Conservation (phyloP, 2,888 invertebrate genomes). For the Heliconius ismenius region DNA sequence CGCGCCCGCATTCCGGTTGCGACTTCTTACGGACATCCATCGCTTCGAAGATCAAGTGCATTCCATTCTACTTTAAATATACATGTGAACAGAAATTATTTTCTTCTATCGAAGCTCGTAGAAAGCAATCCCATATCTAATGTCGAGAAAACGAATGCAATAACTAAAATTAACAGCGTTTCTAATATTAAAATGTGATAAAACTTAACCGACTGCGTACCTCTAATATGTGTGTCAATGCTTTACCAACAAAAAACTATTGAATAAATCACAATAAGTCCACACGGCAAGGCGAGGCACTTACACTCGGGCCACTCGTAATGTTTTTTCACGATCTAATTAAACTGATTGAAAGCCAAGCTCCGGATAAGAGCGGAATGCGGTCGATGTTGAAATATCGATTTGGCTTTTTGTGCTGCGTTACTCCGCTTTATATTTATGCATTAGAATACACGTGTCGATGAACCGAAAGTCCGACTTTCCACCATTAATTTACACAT, state of each 20-base stretch:
- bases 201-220: neutral
- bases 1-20: slow-evolving; percentile 36
- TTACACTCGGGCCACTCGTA: slow-evolving; percentile 41
- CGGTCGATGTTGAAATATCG: slow-evolving; percentile 67
- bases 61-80: slow-evolving; percentile 35
- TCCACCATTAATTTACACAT: slow-evolving; percentile 51
- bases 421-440: slow-evolving; percentile 42
- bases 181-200: neutral
- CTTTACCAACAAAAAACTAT: slow-evolving; percentile 34
- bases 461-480: slow-evolving; percentile 47
- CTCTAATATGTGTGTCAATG: slow-evolving; percentile 18
- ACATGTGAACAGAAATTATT: slow-evolving; percentile 23
- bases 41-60: slow-evolving; percentile 43
- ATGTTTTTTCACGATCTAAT: slow-evolving; percentile 66
- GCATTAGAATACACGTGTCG: slow-evolving; percentile 47
- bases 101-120: slow-evolving; percentile 8
- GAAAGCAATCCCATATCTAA: slow-evolving; percentile 5
- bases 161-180: slow-evolving; percentile 12
- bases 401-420: slow-evolving; percentile 63
- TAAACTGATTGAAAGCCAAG: slow-evolving; percentile 67
- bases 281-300: slow-evolving; percentile 36
- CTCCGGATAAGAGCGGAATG: slow-evolving; percentile 65
- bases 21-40: slow-evolving; percentile 35
- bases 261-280: slow-evolving; percentile 46
- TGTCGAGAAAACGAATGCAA: slow-evolving; percentile 6